phyloP scores from a whole-genome alignment of 2,888 invertebrate species.

The Ctenicera cuprea region DNA sequence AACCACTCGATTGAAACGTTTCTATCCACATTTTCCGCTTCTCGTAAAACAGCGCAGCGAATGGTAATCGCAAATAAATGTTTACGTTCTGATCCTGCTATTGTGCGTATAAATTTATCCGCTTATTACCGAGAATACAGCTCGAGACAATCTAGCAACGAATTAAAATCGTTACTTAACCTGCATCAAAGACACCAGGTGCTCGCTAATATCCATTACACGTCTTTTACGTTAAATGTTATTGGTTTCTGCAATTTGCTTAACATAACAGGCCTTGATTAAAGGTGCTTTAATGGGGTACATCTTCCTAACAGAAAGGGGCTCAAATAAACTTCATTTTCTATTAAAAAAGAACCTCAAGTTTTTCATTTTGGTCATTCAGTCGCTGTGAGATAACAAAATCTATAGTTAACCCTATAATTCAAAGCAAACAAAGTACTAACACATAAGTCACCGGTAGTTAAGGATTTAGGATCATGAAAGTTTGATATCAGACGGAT shows the following conservation, averaged over 20 bases:
- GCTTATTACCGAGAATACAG: slow-evolving; percentile 7
- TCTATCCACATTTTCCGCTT: slow-evolving; percentile 48
- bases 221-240: background rate
- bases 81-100: slow-evolving; percentile 46
- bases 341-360: no score
- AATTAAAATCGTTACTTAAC: slow-evolving; percentile 25
- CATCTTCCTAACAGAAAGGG: no score
- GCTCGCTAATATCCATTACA: slow-evolving; percentile 11
- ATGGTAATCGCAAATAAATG: slow-evolving; percentile 51
- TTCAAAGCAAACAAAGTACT: no score
- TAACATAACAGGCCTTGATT: background rate
- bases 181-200: slow-evolving; percentile 16
- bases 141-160: slow-evolving; percentile 9
- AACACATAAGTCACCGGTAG: no score
- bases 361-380: no score
- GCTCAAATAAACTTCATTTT: no score
- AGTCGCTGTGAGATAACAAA: no score
- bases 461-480: background rate
- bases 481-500: background rate
- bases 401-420: no score
- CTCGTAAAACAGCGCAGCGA: slow-evolving; percentile 44
- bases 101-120: slow-evolving; percentile 44
- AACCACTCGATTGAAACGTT: slow-evolving; percentile 49
- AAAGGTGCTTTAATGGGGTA: no score
- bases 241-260: background rate